Evolutionary conservation across 2,888 invertebrate genomes (phyloP), one percentile per base, ranked within the genome.

Genomic region (Drosophila falleni): DNA sequence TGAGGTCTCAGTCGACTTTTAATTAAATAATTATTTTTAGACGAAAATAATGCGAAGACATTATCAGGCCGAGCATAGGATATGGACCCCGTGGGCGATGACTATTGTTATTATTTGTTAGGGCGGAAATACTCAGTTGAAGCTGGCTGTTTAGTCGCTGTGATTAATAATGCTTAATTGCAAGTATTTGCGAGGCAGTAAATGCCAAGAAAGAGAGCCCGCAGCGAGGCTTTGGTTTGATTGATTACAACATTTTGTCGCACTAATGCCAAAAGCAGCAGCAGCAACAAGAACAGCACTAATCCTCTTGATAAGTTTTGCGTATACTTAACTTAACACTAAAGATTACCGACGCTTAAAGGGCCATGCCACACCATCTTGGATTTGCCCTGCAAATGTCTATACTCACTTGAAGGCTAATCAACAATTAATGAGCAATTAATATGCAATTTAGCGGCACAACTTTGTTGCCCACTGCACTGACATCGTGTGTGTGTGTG

Each of bases 81-180:
- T 60, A 68, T 54, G 72, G 60, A 71, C 16, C 33, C 60, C 72
- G 35, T 56, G 69, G 76, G 67, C 71, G 77, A 71, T 80, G 84
- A 74, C 86, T 80, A 78, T 74, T 86, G 84, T 84, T 83, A 83
- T 83, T 84, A 83, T 86, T 84, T 84, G 83, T 64, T 55, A 47
- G 54, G 54, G 54, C 72, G 82, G 84, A 85, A 84, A 82, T 72
- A 71, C 71, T 72, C 70, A 69, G 65, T 66, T 79, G 68, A 46
- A 66, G 67, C 66, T 39, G 47, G 60, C 71, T 80, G 80, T 67
- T 74, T 83, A 81, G 81, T 76, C 69, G 80, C 81, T 71, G 87
- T 87, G 86, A 87, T 87, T 87, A 87, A 87, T 87, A 83, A 87
- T 77, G 80, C 84, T 81, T 87, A 87, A 87, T 87, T 84, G 83